Conservation (phyloP, 2,888 invertebrate genomes). For the Tenthredo scrophulariae region DNA sequence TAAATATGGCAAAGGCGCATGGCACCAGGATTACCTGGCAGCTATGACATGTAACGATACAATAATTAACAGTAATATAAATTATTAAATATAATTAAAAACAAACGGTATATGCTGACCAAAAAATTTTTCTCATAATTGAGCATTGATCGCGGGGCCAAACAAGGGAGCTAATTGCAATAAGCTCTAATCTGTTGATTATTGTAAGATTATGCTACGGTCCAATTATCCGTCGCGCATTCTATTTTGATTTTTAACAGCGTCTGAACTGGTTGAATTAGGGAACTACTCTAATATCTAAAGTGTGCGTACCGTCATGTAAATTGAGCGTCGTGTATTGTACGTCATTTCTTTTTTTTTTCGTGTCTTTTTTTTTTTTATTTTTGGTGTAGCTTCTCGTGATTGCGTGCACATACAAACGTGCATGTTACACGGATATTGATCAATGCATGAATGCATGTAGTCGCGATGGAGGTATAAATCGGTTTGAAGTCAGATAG, state of each 20-base stretch:
- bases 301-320: constrained; percentile 25
- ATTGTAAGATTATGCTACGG: constrained; percentile 32
- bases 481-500: constrained; percentile 3
- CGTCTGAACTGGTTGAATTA: neutral
- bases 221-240: constrained; percentile 37
- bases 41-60: constrained; percentile 56
- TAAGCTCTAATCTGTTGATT: constrained; percentile 17
- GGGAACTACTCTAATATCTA: constrained; percentile 9
- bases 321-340: constrained; percentile 40
- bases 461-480: neutral
- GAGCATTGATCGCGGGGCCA: constrained; percentile 24
- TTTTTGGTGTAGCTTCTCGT: constrained; percentile 46
- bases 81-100: constrained; percentile 62
- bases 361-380: neutral
- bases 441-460: neutral
- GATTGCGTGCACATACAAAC: constrained; percentile 3
- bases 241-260: constrained; percentile 39
- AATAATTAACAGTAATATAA: constrained; percentile 62
- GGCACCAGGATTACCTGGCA: constrained; percentile 31
- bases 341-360: constrained; percentile 29
- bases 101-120: constrained; percentile 27
- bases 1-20: constrained; percentile 65
- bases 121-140: constrained; percentile 41
- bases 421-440: neutral
- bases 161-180: neutral